A percentile compares a stretch with the other conserved stretches of the same genome.
Evolutionary conservation across 2,888 invertebrate species (phyloP).

Genomic region (Podotricha telesiphe): DNA sequence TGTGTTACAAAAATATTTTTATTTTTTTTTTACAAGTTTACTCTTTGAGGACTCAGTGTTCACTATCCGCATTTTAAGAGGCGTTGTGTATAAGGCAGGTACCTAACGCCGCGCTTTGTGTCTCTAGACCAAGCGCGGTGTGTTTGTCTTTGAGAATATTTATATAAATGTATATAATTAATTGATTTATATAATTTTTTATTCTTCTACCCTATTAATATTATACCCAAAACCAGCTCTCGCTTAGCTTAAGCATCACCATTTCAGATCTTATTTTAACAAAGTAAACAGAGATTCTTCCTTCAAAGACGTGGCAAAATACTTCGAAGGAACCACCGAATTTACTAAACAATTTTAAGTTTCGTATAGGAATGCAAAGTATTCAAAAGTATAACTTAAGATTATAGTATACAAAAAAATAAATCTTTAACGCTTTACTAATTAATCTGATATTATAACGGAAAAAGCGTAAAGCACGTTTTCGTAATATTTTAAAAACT

Average conservation of each 20-base stretch:
- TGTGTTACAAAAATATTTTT: neutral
- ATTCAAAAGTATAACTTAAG: neutral
- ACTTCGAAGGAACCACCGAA: neutral
- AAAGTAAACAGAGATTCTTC: neutral
- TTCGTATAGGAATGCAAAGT: neutral
- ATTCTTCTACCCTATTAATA: too few relatives aligned
- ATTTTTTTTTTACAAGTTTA: neutral
- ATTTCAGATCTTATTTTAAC: constrained; percentile 1
- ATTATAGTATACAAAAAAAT: neutral
- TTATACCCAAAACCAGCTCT: neutral
- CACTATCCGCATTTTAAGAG: too few relatives aligned
- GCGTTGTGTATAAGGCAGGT: too few relatives aligned
- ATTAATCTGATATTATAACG: constrained; percentile 9
- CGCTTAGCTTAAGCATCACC: neutral
- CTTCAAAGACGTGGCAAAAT: constrained; percentile 3
- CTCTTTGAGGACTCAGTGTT: too few relatives aligned
- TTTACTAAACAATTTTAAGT: constrained; percentile 6
- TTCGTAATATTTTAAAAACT: constrained; percentile 14
- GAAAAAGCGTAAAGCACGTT: constrained; percentile 3
- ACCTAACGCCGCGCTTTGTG: too few relatives aligned
- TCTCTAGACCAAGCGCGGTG: too few relatives aligned
- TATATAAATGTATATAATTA: too few relatives aligned
- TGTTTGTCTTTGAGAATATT: too few relatives aligned
- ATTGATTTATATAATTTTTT: too few relatives aligned
- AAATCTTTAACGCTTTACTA: neutral